Conservation (phyloP, 1,140 invertebrate genomes). For the Paraescarpia echinospica region DNA sequence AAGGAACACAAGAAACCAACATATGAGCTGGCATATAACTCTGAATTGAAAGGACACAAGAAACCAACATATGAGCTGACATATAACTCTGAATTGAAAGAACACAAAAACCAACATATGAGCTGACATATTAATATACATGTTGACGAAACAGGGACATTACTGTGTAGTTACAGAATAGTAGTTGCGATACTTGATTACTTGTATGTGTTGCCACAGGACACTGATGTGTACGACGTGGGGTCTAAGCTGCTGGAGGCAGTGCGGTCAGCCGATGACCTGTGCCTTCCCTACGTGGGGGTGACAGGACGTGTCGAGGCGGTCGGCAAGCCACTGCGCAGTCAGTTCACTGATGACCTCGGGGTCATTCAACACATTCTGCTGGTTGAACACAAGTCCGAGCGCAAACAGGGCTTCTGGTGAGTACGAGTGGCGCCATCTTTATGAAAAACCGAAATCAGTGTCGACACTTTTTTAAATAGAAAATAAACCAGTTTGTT, state of each 20-base stretch:
- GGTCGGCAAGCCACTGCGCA: conserved; percentile 33
- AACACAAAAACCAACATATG: too few species aligned
- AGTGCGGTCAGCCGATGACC: conserved; percentile 24
- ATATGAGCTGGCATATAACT: too few species aligned
- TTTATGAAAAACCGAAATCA: neutral
- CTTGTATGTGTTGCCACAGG: conserved; percentile 32
- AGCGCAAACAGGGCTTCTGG: conserved; percentile 45
- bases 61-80: too few species aligned
- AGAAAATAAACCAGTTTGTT: neutral
- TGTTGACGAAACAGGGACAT: too few species aligned
- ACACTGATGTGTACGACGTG: conserved; percentile 33
- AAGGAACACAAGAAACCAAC: too few species aligned
- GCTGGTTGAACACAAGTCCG: conserved; percentile 45
- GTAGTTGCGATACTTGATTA: too few species aligned
- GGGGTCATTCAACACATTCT: conserved; percentile 44
- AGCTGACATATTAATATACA: too few species aligned
- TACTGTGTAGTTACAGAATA: too few species aligned
- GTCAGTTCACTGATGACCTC: conserved; percentile 33
- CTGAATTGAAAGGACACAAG: too few species aligned
- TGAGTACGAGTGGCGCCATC: conserved; percentile 27
- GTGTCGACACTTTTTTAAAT: neutral
- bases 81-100: too few species aligned
- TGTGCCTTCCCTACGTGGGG: conserved; percentile 41
- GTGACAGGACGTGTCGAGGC: conserved; percentile 41
- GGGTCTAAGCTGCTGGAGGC: conserved; percentile 34